Evolutionary conservation across 2,888 invertebrate species (phyloP), one percentile per base, ranked within the genome.

Genomic region (Apodemia mormo): DNA sequence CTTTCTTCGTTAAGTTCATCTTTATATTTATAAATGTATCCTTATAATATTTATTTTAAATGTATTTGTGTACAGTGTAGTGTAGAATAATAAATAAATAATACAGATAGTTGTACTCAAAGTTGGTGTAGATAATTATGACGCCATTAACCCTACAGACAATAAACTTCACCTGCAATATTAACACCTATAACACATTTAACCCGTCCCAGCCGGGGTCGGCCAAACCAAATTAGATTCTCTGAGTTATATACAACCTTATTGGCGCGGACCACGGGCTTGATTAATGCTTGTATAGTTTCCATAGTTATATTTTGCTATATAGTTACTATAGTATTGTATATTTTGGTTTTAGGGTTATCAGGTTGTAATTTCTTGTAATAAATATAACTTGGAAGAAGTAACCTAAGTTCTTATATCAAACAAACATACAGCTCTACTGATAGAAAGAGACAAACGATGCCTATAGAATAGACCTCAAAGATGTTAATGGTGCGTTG

Each of bases 171-270:
- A 73, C 73, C 74, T 77, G 73, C 76, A 74, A 74, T 78, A 78
- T 77, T 77, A 77, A 76, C 76, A 77, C 76, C 72, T 75, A 73
- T 76, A 76, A 76, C 75, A 74, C 72, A 73, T 75, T 77, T 76
- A 78, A 78, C 77, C 77, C 77, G 72, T 75, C 71, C 72, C 74
- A 69, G 73, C 72, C 70, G 73, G 72, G 76, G 74, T 73, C 74
- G 73, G 54, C 72, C 71, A 74, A 70, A 74, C 75, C 74, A 77
- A 77, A 78, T 78, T 78, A 78, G 77, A 77, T 78, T 78, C 72
- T 45, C 75, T 76, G 77, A 77, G 77, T 76, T 78, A 78, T 77
- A 76, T 75, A 77, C 75, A 75, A 71, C 77, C 74, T 78, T 77
- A 78, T 78, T 78, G 77, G 78, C 70, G 73, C 69, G 72, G 75